Base-by-base conservation (phyloP, 2,113 vertebrate species). In the Austrofundulus limnaeus region DNA sequence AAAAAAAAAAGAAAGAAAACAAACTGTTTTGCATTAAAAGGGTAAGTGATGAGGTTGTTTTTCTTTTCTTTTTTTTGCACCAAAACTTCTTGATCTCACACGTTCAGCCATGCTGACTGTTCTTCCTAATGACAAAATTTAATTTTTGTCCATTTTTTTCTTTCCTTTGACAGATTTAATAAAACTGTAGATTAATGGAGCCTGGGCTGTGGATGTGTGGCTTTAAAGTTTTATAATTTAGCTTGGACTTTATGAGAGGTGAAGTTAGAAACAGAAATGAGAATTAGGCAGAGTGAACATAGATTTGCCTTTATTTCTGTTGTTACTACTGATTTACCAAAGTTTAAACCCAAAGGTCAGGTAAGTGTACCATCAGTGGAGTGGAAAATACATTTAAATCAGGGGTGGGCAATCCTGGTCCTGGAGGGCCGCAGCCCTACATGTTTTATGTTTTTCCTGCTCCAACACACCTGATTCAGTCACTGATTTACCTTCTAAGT, bases 81-180 rank as follows among this genome's bases (percentile, higher is more conserved):
- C 86, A 75, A 87, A 88, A 82, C 79, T 88, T 34, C 81, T 80
- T 70, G 82, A 82, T 87, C 73, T 87, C 78, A 80, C 82, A 89
- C 75, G 63, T 76, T 90, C 87, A 88, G 88, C 90, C 90, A 91
- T 87, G 89, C 85, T 84, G 89, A 92, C 92, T 91, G 90, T 92
- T 93, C 92, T 92, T 93, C 91, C 92, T 85, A 66, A 87, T 80
- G 72, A 90, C 89, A 89, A 70, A 85, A 86, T n/a, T 66, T 58
- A 37, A 71, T 72, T 90, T 85, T 87, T 77, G 84, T 91, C 85
- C 88, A 88, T 28, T 3, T 28, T 34, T 5, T 34, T 34, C 90
- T 91, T 92, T 92, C 89, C 91, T 92, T 91, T 81, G 77, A 92
- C 83, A 85, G 90, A 90, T 92, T 92, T 88, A 92, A 92, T 92